Evolutionary conservation across 2,113 vertebrate genomes (phyloP), one percentile per base, ranked within the genome.

Genomic region (Catharus minimus): DNA sequence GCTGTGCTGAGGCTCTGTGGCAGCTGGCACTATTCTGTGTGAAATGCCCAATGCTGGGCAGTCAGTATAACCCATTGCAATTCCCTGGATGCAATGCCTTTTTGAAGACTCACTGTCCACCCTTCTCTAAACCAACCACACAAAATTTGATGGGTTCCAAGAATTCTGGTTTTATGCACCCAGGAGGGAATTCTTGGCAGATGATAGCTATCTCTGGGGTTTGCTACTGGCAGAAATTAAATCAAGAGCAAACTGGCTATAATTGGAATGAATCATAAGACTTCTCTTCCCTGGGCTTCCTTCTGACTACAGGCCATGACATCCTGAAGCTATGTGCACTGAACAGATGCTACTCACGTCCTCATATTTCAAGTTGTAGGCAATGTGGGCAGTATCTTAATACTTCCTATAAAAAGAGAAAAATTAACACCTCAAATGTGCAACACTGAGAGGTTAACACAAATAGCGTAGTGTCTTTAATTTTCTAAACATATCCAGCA

Each of bases 161-260:
- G 53, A 41, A 64, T 8, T 36, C 28, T 21, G 20, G 23, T 68
- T 53, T 88, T 57, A 53, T 1, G 1, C 38, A 82, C 52, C 32
- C 73, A 75, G 55, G 17, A 68, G 13, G 53, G 15, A 88, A 75
- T 90, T 86, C 69, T 88, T 92, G 83, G 61, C 57, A 86, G 57
- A 88, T 67, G 28, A 81, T 39, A 38, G 5, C 0, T 22, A 28
- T 71, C 69, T 84, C 80, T 81, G 49, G 61, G 66, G 72, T 46
- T 52, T 86, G 72, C 82, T 78, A 36, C 33, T 24, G 49, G 61
- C 86, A 95, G 82, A 92, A 93, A 81, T 46, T 4, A 81, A 93
- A 72, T 75, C 38, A 81, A 84, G 38, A 86, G 33, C 11, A 83
- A 88, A 72, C 56, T 68, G 49, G 41, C 88, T 83, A 36, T 21